These are phyloP conservation scores for Tautogolabrus adspersus DNA, from an alignment of 2,113 vertebrate species.

Conservation along the genomic window DNA sequence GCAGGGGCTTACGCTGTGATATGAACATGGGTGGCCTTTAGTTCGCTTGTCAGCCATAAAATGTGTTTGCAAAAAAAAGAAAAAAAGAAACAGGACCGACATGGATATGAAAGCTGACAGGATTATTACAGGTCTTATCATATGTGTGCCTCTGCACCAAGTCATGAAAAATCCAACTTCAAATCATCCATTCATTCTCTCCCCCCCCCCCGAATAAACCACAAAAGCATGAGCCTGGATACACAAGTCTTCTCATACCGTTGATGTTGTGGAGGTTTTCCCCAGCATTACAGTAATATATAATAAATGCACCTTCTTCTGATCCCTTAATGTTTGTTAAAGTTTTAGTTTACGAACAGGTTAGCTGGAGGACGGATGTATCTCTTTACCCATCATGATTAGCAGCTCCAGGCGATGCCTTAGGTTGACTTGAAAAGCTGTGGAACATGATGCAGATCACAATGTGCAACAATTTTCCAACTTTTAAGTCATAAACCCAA, in stretches of 20 bases:
- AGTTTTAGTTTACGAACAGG: constrained; percentile 17
- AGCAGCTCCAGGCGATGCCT: constrained; percentile 24
- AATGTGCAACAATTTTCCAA: constrained; percentile 24
- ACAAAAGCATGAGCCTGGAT: too few species aligned
- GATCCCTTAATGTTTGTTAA: constrained; percentile 26
- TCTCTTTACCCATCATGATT: constrained; percentile 36
- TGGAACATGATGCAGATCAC: constrained; percentile 2
- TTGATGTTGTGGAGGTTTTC: background rate
- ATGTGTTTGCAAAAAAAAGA: constrained; percentile 32
- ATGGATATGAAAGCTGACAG: constrained; percentile 44
- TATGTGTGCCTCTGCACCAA: constrained; percentile 5
- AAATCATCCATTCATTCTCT: constrained; percentile 27
- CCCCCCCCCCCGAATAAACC: too few species aligned
- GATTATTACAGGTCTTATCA: constrained; percentile 25
- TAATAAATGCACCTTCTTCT: constrained; percentile 6
- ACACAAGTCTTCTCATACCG: background rate
- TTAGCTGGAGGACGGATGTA: constrained; percentile 18
- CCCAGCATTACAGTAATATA: background rate
- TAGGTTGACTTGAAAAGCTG: constrained; percentile 20
- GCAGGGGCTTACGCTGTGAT: constrained; percentile 43
- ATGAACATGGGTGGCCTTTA: constrained; percentile 41
- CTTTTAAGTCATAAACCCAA: constrained; percentile 28
- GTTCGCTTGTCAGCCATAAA: constrained; percentile 41
- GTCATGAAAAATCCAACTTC: constrained; percentile 30
- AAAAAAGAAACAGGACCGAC: constrained; percentile 26